Conservation (phyloP, 2,797 vertebrate genomes). For the Cynodonichthys magdalenae region DNA sequence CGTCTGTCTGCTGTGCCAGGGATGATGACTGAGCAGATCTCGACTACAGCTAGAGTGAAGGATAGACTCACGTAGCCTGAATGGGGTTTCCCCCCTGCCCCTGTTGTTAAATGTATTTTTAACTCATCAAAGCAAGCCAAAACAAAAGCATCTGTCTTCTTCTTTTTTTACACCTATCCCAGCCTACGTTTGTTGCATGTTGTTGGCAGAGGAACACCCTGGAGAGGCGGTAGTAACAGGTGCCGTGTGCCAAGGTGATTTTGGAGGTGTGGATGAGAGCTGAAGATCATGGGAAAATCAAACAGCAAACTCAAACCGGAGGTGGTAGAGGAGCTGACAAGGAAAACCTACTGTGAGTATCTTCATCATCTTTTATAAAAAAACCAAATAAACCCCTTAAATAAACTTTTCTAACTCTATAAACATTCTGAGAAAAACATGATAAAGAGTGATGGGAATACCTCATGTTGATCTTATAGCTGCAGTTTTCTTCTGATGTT, state of each 20-base stretch:
- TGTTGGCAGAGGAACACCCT: slow-evolving; percentile 64
- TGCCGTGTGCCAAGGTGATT: slow-evolving; percentile 66
- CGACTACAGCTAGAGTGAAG: slow-evolving; percentile 36
- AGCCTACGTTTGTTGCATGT: slow-evolving; percentile 61
- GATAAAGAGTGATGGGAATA: slow-evolving; percentile 10
- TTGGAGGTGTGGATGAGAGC: slow-evolving; percentile 60
- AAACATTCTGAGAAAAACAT: not conserved
- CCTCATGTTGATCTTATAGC: slow-evolving; percentile 1
- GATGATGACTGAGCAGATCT: slow-evolving; percentile 60
- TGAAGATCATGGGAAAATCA: slow-evolving; percentile 92
- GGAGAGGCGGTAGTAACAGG: slow-evolving; percentile 68
- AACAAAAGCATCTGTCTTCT: slow-evolving; percentile 12
- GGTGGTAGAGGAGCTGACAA: slow-evolving; percentile 95
- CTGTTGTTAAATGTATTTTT: not conserved
- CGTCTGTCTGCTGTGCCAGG: slow-evolving; percentile 45
- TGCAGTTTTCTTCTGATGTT: slow-evolving; percentile 25
- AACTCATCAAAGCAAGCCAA: slow-evolving; percentile 6
- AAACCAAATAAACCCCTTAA: no score
- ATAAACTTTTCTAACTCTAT: not conserved
- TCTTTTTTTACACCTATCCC: slow-evolving; percentile 37
- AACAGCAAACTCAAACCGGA: slow-evolving; percentile 98
- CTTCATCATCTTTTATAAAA: not conserved
- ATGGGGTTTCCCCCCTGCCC: slow-evolving; percentile 36
- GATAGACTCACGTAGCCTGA: slow-evolving; percentile 39
- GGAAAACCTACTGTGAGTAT: slow-evolving; percentile 97